Percentiles rank a stretch among this genome's conserved stretches.
These are phyloP conservation scores for Ips nitidus DNA, from an alignment of 1,140 invertebrate genomes.

Conservation along the genomic window DNA sequence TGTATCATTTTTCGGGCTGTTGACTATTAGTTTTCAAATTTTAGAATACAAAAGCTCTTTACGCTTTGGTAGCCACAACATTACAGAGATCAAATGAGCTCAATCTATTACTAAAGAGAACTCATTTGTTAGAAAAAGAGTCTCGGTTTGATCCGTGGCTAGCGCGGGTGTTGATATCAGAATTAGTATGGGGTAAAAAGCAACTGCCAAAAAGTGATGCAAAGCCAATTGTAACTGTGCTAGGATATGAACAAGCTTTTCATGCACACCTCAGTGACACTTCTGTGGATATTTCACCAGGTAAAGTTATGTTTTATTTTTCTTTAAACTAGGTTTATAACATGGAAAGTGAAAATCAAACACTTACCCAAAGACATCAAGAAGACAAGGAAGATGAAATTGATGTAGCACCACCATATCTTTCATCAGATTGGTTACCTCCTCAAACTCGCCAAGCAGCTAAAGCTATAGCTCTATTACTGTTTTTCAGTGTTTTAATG, in stretches of 20 bases:
- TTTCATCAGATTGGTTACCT: conserved; percentile 47
- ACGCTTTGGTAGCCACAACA: conserved; percentile 71
- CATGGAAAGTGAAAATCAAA: conserved; percentile 21
- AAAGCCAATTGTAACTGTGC: conserved; percentile 69
- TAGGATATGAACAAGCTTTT: conserved; percentile 63
- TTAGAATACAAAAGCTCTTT: conserved; percentile 70
- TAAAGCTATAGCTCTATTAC: conserved; percentile 63
- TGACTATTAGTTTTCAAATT: conserved; percentile 48
- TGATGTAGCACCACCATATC: neutral
- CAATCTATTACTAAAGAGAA: conserved; percentile 64
- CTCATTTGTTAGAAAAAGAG: conserved; percentile 66
- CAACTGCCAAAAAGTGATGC: conserved; percentile 61
- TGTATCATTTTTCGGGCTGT: conserved; percentile 4
- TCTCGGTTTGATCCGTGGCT: conserved; percentile 68
- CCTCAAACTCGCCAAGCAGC: conserved; percentile 53
- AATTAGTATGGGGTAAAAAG: conserved; percentile 80
- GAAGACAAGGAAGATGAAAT: neutral
- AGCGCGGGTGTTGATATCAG: conserved; percentile 74
- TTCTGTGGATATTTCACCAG: conserved; percentile 36
- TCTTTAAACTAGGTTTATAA: conserved; percentile 39
- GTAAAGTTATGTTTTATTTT: conserved; percentile 42
- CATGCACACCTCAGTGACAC: conserved; percentile 50
- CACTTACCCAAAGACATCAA: conserved; percentile 11
- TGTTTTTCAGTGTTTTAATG: conserved; percentile 80
- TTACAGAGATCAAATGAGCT: conserved; percentile 67